Conservation (phyloP, 2,888 invertebrate genomes). For the Phymatocera aterrima region DNA sequence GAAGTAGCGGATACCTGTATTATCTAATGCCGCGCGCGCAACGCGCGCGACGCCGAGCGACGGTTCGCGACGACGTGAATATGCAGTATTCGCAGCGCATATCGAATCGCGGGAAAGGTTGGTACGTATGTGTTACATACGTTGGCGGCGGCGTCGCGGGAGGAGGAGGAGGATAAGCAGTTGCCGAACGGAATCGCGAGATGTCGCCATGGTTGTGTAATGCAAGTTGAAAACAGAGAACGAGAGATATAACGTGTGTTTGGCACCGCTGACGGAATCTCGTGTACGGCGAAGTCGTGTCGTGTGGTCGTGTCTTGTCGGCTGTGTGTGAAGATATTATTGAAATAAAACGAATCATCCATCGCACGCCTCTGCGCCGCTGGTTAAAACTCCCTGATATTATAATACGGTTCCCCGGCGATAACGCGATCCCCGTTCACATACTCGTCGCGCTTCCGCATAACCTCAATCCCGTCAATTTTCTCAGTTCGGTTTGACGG, state of each 20-base stretch:
- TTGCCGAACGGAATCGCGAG: background rate
- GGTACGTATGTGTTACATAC: too few species aligned
- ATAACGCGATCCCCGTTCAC: background rate
- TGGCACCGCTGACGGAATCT: constrained; percentile 18
- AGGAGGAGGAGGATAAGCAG: background rate
- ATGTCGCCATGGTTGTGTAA: constrained; percentile 18
- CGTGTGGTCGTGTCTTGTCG: too few species aligned
- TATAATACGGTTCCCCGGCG: background rate
- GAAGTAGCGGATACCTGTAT: constrained; percentile 12
- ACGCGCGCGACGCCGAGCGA: too few species aligned
- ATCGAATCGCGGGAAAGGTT: too few species aligned
- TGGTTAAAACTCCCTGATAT: background rate
- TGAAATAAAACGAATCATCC: background rate
- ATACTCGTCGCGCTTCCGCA: background rate
- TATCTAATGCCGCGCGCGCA: background rate
- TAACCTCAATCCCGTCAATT: background rate
- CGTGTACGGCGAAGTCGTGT: constrained; percentile 27
- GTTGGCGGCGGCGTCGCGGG: background rate
- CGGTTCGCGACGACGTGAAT: background rate
- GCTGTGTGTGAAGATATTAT: background rate
- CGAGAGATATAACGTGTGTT: constrained; percentile 38
- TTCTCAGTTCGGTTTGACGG: constrained; percentile 24
- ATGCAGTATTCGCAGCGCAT: too few species aligned
- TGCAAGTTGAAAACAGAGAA: too few species aligned
- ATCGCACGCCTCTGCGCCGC: background rate